Percentiles rank a stretch among this genome's conserved stretches.
Evolutionary conservation across 2,797 vertebrate genomes (phyloP).

Genomic region (Diceros bicornis): DNA sequence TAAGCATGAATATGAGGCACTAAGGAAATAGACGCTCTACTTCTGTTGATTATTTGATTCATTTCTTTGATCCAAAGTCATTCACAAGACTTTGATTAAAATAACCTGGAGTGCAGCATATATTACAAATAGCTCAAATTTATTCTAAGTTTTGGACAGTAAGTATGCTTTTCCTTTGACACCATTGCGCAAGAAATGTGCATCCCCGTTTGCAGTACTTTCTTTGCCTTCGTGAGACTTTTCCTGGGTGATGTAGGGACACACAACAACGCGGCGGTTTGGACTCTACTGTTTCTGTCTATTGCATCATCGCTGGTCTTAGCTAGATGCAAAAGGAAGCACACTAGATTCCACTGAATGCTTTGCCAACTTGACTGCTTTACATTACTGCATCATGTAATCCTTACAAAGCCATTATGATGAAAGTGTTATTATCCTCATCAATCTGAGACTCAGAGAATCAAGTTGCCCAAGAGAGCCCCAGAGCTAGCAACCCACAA

Average conservation of each 20-base stretch:
- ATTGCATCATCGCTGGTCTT: not conserved
- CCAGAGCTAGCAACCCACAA: not conserved
- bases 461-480: not conserved
- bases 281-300: not conserved
- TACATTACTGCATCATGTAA: not conserved
- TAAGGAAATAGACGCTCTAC: not conserved
- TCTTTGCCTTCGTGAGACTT: not conserved
- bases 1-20: constrained; percentile 6
- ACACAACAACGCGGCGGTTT: not conserved
- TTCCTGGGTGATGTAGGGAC: not conserved
- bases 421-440: not conserved
- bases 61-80: constrained; percentile 12
- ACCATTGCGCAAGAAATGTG: not conserved
- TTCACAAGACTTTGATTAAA: constrained; percentile 46
- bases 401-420: not conserved
- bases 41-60: constrained; percentile 17
- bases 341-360: not conserved
- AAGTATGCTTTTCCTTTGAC: not conserved
- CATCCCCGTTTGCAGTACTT: not conserved
- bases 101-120: not conserved
- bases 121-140: not conserved
- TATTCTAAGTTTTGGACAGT: not conserved
- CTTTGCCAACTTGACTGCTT: not conserved
- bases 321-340: not conserved
- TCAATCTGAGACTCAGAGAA: not conserved